Percentiles rank a stretch among this genome's conserved stretches.
These are phyloP conservation scores for Heliocidaris erythrogramma DNA, from an alignment of 35 echinoderm and acorn worm genomes.

Conservation along the genomic window DNA sequence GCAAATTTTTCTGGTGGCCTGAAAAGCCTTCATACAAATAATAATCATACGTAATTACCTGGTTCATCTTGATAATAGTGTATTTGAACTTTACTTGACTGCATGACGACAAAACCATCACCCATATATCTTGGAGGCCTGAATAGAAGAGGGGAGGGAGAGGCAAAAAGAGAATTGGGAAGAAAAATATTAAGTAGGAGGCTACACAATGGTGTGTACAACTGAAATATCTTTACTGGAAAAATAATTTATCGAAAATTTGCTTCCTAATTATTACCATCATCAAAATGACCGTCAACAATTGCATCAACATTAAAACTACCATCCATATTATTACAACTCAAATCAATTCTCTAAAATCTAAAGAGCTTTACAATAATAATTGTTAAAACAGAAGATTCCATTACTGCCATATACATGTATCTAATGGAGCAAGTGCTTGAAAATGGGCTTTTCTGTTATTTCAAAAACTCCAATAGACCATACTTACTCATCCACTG, in stretches of 20 bases:
- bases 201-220: background rate
- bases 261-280: background rate
- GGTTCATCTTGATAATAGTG: constrained; percentile 95
- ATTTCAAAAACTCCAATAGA: background rate
- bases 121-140: constrained; percentile 98
- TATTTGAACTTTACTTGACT: constrained; percentile 78
- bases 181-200: background rate
- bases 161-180: background rate
- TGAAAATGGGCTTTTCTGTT: background rate
- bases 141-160: background rate
- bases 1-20: too few relatives aligned
- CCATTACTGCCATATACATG: too few relatives aligned
- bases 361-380: too few relatives aligned
- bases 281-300: background rate
- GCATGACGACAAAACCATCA: constrained; percentile 90
- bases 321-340: too few relatives aligned
- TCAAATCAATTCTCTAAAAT: too few relatives aligned
- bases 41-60: constrained; percentile 48
- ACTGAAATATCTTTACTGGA: too few relatives aligned
- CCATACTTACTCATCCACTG: constrained; percentile 71
- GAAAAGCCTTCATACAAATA: too few relatives aligned
- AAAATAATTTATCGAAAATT: too few relatives aligned
- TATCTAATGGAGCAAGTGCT: too few relatives aligned
- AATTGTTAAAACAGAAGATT: background rate
- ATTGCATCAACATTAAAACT: too few relatives aligned